Conservation (phyloP, 2,113 vertebrate genomes). For the Pygoscelis antarcticus region DNA sequence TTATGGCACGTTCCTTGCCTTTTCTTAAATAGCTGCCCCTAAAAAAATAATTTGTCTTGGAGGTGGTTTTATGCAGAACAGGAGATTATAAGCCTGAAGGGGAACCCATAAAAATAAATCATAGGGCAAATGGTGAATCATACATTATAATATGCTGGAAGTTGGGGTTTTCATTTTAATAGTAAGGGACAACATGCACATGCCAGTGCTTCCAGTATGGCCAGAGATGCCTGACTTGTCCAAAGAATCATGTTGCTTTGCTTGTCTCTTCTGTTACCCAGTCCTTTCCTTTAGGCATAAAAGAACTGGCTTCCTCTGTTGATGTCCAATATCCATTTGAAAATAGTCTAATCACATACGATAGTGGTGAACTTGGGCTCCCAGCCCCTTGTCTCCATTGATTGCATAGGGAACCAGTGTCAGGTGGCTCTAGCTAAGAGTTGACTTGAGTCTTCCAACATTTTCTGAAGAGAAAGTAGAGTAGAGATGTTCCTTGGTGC, state of each 20-base stretch:
- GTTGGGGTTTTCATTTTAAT: neutral
- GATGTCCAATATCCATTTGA: neutral
- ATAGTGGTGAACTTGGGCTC: neutral
- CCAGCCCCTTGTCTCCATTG: neutral
- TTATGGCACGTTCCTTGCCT: neutral
- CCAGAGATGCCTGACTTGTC: neutral
- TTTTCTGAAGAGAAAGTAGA: neutral
- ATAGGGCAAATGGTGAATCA: neutral
- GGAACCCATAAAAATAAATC: neutral
- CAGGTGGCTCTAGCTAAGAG: neutral
- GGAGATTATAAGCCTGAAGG: neutral
- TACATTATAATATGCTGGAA: neutral
- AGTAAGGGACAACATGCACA: neutral
- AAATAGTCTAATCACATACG: neutral
- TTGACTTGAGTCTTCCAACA: neutral
- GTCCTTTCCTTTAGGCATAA: neutral
- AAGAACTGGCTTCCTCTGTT: neutral
- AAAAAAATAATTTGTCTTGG: neutral
- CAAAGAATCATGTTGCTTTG: neutral
- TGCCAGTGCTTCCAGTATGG: neutral
- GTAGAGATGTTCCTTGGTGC: neutral
- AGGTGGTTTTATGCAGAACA: neutral
- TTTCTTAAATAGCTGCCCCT: neutral
- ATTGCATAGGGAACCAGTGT: neutral
- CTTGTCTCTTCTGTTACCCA: neutral